Base-by-base conservation (phyloP, 2,113 vertebrate species). In the Albula glossodonta region DNA sequence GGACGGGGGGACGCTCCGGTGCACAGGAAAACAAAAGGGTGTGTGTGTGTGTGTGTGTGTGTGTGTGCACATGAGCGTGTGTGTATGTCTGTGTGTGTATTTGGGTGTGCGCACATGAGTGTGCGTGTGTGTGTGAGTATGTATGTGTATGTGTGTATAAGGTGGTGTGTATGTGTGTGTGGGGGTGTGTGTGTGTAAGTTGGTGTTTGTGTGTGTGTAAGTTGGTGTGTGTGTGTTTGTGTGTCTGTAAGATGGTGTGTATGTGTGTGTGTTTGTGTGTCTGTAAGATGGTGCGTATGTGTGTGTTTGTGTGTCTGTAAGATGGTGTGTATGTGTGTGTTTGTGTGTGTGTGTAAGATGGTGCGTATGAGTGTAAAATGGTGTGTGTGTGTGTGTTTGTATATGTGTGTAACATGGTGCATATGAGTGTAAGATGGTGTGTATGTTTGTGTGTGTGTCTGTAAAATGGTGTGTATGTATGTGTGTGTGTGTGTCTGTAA, bases 41-140 rank as follows among this genome's bases (percentile, higher is more conserved):
- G 60, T 63, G 60, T 60, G 17, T 63, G 53, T 56, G 5, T 56
- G 77, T 49, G 22, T 51, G 22, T 41, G 51, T 56, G 25, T 22
- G 12, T 57, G 25, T 48, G 4, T 19, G 49, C 79, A 13, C 41
- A 52, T 74, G 31, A 56, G 60, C 86, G 17, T 86, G 31, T 85
- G 88, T 79, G 1, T 53, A 2, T 77, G 17, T 50, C 7, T 81
- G 51, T 70, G n/a, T 80, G 53, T 31, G 49, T 63, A 56, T 70
- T 49, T 15, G 66, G 87, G 63, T 82, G 84, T 53, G 66, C 87
- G 70, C 81, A 19, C 6, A 19, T 8, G 60, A 19, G 17, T 22
- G 17, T 22, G 60, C 5, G 60, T 66, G 17, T 22, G 60, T 66
- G 60, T 66, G 17, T 66, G 60, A 19, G 17, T 12, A 15, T 60